A percentile compares a stretch with the other conserved stretches of the same genome.
These are phyloP conservation scores for Spongia lamella DNA, from an alignment of 37 sponge, comb jelly and placozoan genomes.

Conservation along the genomic window DNA sequence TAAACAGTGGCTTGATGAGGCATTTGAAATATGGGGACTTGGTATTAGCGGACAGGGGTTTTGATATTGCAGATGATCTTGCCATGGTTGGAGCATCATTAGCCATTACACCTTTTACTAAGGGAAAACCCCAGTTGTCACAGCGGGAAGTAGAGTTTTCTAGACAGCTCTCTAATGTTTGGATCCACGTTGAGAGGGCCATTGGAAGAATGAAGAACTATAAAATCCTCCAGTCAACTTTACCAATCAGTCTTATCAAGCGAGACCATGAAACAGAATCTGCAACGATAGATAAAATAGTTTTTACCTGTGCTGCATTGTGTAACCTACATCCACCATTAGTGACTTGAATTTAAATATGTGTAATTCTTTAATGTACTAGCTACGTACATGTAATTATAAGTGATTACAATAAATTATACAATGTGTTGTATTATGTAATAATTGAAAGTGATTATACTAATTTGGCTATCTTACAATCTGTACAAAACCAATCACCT, in stretches of 20 bases:
- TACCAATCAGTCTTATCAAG: slow-evolving; percentile 42
- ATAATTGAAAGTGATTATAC: too few relatives aligned
- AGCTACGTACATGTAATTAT: not conserved
- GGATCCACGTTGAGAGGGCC: slow-evolving; percentile 31
- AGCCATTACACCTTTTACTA: slow-evolving; percentile 31
- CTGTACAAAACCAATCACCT: slow-evolving; percentile 15
- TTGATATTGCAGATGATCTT: slow-evolving; percentile 33
- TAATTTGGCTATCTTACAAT: too few relatives aligned
- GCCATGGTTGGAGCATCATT: slow-evolving; percentile 25
- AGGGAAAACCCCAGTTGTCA: slow-evolving; percentile 43
- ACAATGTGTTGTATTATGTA: not conserved
- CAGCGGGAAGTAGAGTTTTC: slow-evolving; percentile 32
- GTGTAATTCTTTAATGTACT: too few relatives aligned
- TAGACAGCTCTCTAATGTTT: slow-evolving; percentile 6
- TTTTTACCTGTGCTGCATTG: slow-evolving; percentile 24
- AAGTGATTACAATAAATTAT: not conserved
- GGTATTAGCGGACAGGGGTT: slow-evolving; percentile 26
- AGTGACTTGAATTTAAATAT: too few relatives aligned
- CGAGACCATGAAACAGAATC: slow-evolving; percentile 6
- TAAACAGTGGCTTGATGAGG: slow-evolving; percentile 14
- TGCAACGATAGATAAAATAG: slow-evolving; percentile 35
- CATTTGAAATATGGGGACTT: slow-evolving; percentile 26
- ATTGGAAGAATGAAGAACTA: slow-evolving; percentile 54
- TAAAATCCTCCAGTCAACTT: slow-evolving; percentile 27
- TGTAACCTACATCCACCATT: slow-evolving; percentile 15